These are phyloP conservation scores for Talpa occidentalis DNA, from an alignment of 2,113 vertebrate species.

Conservation along the genomic window DNA sequence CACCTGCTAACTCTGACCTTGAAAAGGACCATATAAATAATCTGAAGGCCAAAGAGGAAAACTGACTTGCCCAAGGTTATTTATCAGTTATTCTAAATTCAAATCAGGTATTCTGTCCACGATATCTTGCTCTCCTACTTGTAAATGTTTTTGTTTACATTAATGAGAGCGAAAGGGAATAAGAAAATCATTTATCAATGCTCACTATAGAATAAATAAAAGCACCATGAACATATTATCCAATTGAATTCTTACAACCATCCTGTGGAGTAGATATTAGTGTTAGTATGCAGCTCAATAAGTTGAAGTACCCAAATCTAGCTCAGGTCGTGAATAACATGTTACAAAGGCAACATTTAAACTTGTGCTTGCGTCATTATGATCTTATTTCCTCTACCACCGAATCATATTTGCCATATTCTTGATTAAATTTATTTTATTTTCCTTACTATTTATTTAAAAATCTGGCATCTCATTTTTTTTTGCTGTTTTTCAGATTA, in stretches of 20 bases:
- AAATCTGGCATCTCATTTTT: not conserved
- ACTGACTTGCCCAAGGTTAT: not conserved
- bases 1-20: not conserved
- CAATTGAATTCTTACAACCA: not conserved
- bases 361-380: not conserved
- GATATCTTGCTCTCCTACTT: not conserved
- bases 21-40: not conserved
- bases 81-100: not conserved
- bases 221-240: not conserved
- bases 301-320: conserved; percentile 12
- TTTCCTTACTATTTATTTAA: conserved; percentile 21
- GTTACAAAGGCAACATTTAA: not conserved
- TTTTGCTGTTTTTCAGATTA: not conserved
- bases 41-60: not conserved
- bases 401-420: not conserved
- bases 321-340: not conserved
- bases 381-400: not conserved
- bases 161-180: not conserved
- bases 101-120: not conserved
- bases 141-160: not conserved
- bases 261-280: not conserved
- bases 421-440: conserved; percentile 31
- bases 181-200: not conserved
- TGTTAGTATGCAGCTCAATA: not conserved
- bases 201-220: not conserved